Evolutionary conservation across 2,797 vertebrate species (phyloP).

Genomic region (Tarsius wallacei): DNA sequence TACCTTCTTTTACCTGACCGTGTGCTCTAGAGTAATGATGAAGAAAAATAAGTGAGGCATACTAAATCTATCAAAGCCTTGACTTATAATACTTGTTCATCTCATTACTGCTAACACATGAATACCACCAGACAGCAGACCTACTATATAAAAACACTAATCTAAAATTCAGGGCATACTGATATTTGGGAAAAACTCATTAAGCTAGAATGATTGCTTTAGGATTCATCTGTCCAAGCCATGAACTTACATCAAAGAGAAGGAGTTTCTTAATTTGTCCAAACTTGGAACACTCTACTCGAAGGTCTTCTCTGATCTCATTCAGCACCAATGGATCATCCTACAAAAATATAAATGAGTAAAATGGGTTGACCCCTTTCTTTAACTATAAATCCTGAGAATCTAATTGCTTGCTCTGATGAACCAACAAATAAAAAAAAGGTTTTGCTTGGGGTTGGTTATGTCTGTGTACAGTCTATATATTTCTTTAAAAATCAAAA

Average conservation of each 20-base stretch:
- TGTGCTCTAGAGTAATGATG: not conserved
- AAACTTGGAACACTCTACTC: constrained; percentile 97
- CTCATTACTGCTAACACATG: constrained; percentile 13
- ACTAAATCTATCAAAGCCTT: constrained; percentile 46
- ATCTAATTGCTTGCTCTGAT: constrained; percentile 54
- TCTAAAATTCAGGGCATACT: not conserved
- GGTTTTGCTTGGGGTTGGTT: constrained; percentile 56
- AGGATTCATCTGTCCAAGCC: constrained; percentile 58
- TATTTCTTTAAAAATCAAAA: constrained; percentile 27
- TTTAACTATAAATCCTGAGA: constrained; percentile 89
- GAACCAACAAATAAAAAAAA: constrained; percentile 52
- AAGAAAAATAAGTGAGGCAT: constrained; percentile 29
- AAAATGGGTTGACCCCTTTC: constrained; percentile 84
- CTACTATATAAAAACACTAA: constrained; percentile 25
- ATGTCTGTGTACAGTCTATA: constrained; percentile 30
- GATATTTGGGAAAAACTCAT: not conserved
- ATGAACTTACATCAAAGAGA: constrained; percentile 97
- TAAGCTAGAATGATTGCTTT: not conserved
- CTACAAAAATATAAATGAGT: constrained; percentile 88
- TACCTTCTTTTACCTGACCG: constrained; percentile 26
- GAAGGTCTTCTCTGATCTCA: constrained; percentile 97
- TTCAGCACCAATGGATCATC: constrained; percentile 98
- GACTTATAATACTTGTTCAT: not conserved
- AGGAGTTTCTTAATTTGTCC: constrained; percentile 98
- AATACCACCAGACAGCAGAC: not conserved